Percentiles rank a stretch among this genome's conserved stretches.
These are phyloP conservation scores for Coenonympha glycerion DNA, from an alignment of 2,888 invertebrate genomes.

Conservation along the genomic window DNA sequence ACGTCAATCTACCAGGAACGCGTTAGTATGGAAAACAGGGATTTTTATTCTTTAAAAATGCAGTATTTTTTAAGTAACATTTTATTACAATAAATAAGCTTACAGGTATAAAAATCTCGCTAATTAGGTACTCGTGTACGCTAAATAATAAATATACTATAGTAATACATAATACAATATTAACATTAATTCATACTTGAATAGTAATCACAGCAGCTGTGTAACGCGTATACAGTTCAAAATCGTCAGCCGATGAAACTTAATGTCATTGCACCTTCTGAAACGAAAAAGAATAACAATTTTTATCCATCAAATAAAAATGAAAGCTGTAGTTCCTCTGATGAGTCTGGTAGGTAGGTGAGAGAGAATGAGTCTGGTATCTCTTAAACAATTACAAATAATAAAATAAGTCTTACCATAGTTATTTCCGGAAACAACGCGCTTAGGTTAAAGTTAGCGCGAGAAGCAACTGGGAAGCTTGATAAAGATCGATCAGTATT, in stretches of 20 bases:
- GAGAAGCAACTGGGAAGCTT: conserved; percentile 60
- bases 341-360: no score
- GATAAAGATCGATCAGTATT: conserved; percentile 55
- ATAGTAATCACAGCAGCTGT: conserved; percentile 34
- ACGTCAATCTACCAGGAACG: no score
- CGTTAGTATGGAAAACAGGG: no score
- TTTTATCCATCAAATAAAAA: background rate
- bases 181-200: conserved; percentile 20
- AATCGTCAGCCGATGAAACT: conserved; percentile 11
- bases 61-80: conserved; percentile 5
- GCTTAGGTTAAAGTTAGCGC: conserved; percentile 87
- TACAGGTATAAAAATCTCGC: conserved; percentile 3
- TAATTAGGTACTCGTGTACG: background rate
- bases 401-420: no score
- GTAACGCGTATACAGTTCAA: conserved; percentile 28
- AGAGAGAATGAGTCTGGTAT: no score
- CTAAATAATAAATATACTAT: background rate
- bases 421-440: conserved; percentile 91
- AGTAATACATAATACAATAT: background rate
- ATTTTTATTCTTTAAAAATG: no score
- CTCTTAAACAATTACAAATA: no score
- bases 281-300: conserved; percentile 37
- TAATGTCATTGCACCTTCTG: conserved; percentile 66
- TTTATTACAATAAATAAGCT: conserved; percentile 12
- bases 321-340: no score